phyloP scores from a whole-genome alignment of 2,888 invertebrate species.

The Cantharis flavilabris region DNA sequence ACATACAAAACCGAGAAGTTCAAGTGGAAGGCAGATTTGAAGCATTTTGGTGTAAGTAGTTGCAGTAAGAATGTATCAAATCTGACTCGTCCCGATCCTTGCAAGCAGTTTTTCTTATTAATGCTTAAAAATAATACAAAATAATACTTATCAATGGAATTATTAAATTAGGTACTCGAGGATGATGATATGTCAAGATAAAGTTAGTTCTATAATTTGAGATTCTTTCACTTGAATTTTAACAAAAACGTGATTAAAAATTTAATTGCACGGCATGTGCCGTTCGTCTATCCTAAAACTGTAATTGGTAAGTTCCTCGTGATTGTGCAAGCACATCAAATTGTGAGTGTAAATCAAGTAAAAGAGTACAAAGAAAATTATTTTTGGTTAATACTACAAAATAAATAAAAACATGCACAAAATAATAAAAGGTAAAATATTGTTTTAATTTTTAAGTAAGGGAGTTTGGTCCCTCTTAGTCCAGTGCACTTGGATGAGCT shows the following conservation, averaged over 20 bases:
- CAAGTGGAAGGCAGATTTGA: not conserved
- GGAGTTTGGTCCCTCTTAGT: not conserved
- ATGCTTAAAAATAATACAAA: not conserved
- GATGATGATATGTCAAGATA: not conserved
- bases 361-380: not conserved
- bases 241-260: not conserved
- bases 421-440: not conserved
- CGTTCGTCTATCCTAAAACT: not conserved
- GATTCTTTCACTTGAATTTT: not conserved
- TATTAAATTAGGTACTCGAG: not conserved
- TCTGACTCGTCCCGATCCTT: not conserved
- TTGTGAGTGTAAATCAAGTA: not conserved
- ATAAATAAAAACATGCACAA: not conserved
- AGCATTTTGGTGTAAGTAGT: not conserved
- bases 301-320: not conserved
- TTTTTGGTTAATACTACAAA: not conserved
- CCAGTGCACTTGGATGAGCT: not conserved
- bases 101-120: not conserved
- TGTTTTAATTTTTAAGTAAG: not conserved
- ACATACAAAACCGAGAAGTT: not conserved
- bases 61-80: not conserved
- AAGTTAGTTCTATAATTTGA: not conserved
- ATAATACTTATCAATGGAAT: not conserved
- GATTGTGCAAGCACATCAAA: not conserved
- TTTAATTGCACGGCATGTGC: not conserved